Conservation (phyloP, 2,113 vertebrate species). For the Siniperca chuatsi region DNA sequence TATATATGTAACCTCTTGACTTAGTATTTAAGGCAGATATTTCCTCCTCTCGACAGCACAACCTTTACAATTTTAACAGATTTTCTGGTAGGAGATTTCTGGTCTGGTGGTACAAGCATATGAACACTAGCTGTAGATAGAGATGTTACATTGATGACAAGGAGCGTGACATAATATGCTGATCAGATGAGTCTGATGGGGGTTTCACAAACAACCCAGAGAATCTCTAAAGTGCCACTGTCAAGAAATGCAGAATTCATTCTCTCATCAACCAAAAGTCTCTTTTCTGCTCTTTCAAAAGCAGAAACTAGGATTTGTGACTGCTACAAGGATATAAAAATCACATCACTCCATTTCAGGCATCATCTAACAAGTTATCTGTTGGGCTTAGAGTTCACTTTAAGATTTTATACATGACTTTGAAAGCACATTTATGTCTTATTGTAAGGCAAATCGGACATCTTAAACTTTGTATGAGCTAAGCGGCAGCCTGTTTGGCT, state of each 20-base stretch:
- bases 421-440: not conserved
- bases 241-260: not conserved
- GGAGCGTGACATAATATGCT: not conserved
- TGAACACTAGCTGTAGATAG: not conserved
- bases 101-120: not conserved
- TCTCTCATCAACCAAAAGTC: not conserved
- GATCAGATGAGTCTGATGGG: not conserved
- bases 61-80: not conserved
- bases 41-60: not conserved
- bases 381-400: not conserved
- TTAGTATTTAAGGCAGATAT: constrained; percentile 5
- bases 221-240: too few species aligned
- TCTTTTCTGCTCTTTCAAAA: constrained; percentile 9
- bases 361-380: not conserved
- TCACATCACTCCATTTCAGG: constrained; percentile 2
- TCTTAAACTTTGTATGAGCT: not conserved
- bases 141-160: not conserved
- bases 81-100: not conserved
- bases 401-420: not conserved
- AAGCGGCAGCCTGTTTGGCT: not conserved
- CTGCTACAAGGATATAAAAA: not conserved
- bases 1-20: constrained; percentile 5
- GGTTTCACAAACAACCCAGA: not conserved
- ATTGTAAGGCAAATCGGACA: not conserved
- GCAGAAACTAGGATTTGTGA: not conserved